Base-by-base conservation (phyloP, 2,888 invertebrate genomes). In the Euzophera pinguis region DNA sequence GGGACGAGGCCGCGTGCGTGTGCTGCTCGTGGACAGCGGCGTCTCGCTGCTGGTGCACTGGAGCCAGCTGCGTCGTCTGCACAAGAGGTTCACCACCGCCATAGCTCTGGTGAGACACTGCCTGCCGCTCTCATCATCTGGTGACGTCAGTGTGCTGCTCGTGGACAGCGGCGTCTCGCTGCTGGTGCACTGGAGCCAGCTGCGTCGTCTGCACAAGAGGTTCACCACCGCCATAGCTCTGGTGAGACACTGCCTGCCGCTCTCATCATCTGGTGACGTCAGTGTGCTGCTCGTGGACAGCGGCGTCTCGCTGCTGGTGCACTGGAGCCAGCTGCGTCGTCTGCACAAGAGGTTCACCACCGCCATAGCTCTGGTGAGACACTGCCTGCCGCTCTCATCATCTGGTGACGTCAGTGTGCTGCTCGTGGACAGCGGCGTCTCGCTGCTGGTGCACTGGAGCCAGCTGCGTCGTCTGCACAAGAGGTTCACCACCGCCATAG, bases 1-100 rank as follows among this genome's bases (percentile, higher is more conserved):
- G 69, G 71, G 82, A 0, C 78, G 81, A 37, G 75, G 70, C 3
- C 82, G 84, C 57, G 92, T 93, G 17, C 81, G 88, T 43, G 91
- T 95, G 27, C 78, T 81, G 59, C 91, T 93, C 56, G 92, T 94
- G 0, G 96, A 96, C 83, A 83, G 79, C 65, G 96, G 96, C 35
- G 80, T 78, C 50, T 69, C 62, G 9, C 80, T 90, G 52, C 74
- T 75, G 0, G 78, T 93, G 47, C 77, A 86, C 43, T 92, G 92
- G 83, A 70, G 79, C 14, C 70, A 79, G 38, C 76, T 94, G 42
- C 83, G 91, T 41, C 82, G 83, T 53, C 74, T 94, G 12, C 80
- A 79, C 8, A 74, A 73, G 5, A 78, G 79, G 53, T 92, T 90
- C 72, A 78, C 90, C 61, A 78, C 70, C 45, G 71, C 82, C 41